phyloP scores from a whole-genome alignment of 37 sponge, comb jelly and placozoan species.

The Eunapius fragilis region DNA sequence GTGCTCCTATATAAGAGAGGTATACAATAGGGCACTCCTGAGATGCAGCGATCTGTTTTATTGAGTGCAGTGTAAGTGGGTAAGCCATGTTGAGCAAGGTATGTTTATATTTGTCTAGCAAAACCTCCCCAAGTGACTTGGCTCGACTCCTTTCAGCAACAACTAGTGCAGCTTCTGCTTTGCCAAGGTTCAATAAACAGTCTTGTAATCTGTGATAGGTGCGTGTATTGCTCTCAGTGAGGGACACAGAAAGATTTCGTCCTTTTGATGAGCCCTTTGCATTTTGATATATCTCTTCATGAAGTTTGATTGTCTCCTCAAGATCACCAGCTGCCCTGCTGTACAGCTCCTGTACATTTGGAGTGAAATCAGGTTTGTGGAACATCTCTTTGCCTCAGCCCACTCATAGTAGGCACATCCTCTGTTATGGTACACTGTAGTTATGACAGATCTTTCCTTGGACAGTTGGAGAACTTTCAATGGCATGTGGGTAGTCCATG shows the following conservation, averaged over 20 bases:
- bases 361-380: not conserved
- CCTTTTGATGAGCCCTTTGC: slow-evolving; percentile 59
- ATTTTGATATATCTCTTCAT: slow-evolving; percentile 43
- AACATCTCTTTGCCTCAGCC: slow-evolving; percentile 42
- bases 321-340: slow-evolving; percentile 33
- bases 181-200: slow-evolving; percentile 41
- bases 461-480: slow-evolving; percentile 55
- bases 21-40: slow-evolving; percentile 43
- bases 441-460: slow-evolving; percentile 33
- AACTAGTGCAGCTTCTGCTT: slow-evolving; percentile 36
- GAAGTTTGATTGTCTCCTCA: slow-evolving; percentile 22
- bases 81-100: not conserved
- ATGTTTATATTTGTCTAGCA: slow-evolving; percentile 36
- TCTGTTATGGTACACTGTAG: slow-evolving; percentile 74
- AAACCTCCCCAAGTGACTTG: slow-evolving; percentile 69
- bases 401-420: slow-evolving; percentile 70
- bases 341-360: slow-evolving; percentile 21
- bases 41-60: slow-evolving; percentile 13
- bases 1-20: slow-evolving; percentile 66
- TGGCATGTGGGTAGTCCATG: slow-evolving; percentile 45
- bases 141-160: slow-evolving; percentile 66
- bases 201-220: slow-evolving; percentile 66
- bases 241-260: slow-evolving; percentile 49
- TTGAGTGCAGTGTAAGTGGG: slow-evolving; percentile 32
- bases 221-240: slow-evolving; percentile 67